Conservation (phyloP, 1,140 invertebrate genomes). For the Melanaphis sacchari region DNA sequence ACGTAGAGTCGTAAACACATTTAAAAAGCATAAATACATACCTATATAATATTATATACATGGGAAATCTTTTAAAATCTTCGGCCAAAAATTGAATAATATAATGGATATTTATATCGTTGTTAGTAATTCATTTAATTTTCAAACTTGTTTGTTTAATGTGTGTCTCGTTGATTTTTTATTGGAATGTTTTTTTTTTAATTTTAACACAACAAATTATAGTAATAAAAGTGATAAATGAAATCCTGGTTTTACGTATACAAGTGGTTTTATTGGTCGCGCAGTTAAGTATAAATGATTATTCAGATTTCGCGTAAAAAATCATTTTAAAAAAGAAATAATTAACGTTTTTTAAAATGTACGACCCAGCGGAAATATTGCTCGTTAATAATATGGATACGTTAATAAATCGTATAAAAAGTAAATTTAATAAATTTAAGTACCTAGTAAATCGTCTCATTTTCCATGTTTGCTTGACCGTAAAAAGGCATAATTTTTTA, state of each 20-base stretch:
- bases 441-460: neutral
- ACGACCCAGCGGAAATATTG: neutral
- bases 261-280: neutral
- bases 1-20: neutral
- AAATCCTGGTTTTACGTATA: slow-evolving; percentile 38
- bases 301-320: neutral
- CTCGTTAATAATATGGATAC: neutral
- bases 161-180: slow-evolving; percentile 24
- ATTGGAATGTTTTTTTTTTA: slow-evolving; percentile 18
- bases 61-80: neutral
- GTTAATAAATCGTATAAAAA: slow-evolving; percentile 2
- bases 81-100: neutral
- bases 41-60: neutral
- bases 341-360: neutral
- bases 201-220: slow-evolving; percentile 31
- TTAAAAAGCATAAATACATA: neutral
- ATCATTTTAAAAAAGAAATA: neutral
- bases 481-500: neutral
- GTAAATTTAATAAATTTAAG: slow-evolving; percentile 17
- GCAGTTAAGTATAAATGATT: neutral
- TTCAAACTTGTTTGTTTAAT: slow-evolving; percentile 43
- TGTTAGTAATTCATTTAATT: slow-evolving; percentile 36
- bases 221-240: slow-evolving; percentile 37
- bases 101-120: neutral
- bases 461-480: neutral